Base-by-base conservation (phyloP, 2,113 vertebrate species). In the Campylomormyrus tamandua region DNA sequence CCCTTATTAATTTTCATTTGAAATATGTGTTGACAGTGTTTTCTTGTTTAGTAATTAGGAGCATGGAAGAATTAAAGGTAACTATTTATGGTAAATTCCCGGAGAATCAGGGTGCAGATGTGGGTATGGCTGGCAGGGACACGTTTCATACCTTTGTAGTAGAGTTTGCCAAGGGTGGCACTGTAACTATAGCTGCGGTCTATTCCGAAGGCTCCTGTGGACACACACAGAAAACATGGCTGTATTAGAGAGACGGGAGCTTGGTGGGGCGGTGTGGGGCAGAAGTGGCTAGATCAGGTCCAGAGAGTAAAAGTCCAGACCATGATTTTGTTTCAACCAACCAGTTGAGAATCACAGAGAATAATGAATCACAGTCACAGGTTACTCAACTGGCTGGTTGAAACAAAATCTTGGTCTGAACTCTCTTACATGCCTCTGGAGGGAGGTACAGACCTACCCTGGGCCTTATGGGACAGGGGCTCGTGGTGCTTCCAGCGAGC, bases 401-500 rank as follows among this genome's bases (percentile, higher is more conserved):
- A 31, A 70, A 27, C 62, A 5, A 31, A 31, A 70, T 11, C 10
- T 1, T 31, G 62, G n/a, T 70, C 10, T 31, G 62, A 27, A 70
- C 1, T 7, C 10, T 27, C 21, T 62, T 62, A 6, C 58, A 24
- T 27, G n/a, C n/a, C 62, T 27, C 62, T 31, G 62, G 62, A 66
- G n/a, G n/a, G 48, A 6, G 27, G 56, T 48, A 19, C 11, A 11
- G 42, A 74, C 42, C n/a, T 70, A 97, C 98, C 97, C 91, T 94
- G 90, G 84, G 95, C 94, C 91, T 94, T 95, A 86, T 92, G 94
- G 0, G 49, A 5, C 19, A 39, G 24, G 5, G 94, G 87, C 35
- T 95, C 94, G 0, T 95, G 94, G 89, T 96, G 98, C 91, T 98
- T 98, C 98, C 98, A 98, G 95, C 97, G 97, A 0, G 98, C 96